phyloP scores from a whole-genome alignment of 2,797 vertebrate genomes.

The Hirundo rustica region DNA sequence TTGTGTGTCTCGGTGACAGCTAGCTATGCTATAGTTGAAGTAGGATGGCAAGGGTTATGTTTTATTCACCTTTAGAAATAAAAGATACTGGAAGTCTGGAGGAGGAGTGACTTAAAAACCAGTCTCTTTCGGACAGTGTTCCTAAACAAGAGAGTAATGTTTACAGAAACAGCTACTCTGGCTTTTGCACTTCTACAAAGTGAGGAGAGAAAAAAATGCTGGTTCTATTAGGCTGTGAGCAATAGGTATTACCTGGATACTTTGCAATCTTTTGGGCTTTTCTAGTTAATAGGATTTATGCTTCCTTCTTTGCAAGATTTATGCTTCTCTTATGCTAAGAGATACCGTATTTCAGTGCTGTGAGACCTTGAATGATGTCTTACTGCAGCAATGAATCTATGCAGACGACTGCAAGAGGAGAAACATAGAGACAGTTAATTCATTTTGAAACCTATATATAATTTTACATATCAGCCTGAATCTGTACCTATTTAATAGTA shows the following conservation, averaged over 20 bases:
- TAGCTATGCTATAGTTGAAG: background rate
- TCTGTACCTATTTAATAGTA: background rate
- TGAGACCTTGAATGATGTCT: constrained; percentile 13
- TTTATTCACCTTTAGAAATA: background rate
- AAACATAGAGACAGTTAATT: constrained; percentile 40
- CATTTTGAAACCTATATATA: background rate
- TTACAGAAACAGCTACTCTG: background rate
- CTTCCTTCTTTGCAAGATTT: constrained; percentile 3
- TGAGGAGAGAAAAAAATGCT: background rate
- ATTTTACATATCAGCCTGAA: background rate
- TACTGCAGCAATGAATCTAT: constrained; percentile 42
- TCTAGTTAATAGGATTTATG: constrained; percentile 43
- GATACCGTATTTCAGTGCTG: background rate
- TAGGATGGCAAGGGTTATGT: background rate
- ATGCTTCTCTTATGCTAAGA: constrained; percentile 9
- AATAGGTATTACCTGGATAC: background rate
- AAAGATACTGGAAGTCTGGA: background rate
- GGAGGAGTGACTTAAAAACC: background rate
- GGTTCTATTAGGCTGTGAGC: background rate
- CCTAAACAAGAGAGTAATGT: background rate
- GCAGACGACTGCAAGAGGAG: background rate
- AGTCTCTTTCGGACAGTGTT: background rate
- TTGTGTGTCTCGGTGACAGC: too few species aligned
- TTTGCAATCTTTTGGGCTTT: constrained; percentile 13
- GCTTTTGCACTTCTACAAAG: background rate